Evolutionary conservation across 2,113 vertebrate genomes (phyloP).

Genomic region (Diadophis punctatus): DNA sequence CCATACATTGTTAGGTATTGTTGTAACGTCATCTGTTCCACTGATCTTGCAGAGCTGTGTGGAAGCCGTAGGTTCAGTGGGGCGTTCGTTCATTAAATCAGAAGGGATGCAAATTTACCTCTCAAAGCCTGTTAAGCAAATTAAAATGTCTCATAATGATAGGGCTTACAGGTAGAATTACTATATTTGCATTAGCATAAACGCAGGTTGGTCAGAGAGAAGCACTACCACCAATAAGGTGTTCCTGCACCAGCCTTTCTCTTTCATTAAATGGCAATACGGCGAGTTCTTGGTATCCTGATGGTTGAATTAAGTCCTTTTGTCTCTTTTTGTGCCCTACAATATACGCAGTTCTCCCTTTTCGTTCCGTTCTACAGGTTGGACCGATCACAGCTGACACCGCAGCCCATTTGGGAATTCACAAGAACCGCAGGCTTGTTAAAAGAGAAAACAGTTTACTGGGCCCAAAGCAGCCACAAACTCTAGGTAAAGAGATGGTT

Average conservation of each 20-base stretch:
- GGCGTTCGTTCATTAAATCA: background rate
- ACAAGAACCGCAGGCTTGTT: constrained; percentile 6
- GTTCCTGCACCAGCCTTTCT: background rate
- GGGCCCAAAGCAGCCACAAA: background rate
- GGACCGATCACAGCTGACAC: constrained; percentile 34
- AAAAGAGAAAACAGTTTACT: background rate
- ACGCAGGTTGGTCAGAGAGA: background rate
- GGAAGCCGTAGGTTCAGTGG: background rate
- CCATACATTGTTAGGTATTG: background rate
- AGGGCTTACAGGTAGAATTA: background rate
- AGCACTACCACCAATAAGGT: background rate
- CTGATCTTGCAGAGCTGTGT: background rate
- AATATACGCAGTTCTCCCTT: background rate
- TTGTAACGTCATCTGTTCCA: background rate
- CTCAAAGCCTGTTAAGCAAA: background rate
- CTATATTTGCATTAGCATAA: background rate
- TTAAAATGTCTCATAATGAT: background rate
- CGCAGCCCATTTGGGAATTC: background rate
- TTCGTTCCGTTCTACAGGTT: constrained; percentile 34
- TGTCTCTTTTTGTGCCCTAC: background rate
- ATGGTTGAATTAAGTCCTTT: background rate
- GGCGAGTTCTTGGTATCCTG: background rate
- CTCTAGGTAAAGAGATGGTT: constrained; percentile 27
- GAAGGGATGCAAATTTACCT: background rate
- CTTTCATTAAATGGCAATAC: background rate